phyloP scores from a whole-genome alignment of 2,888 invertebrate genomes.

The Zhuqinia jingwanae region DNA sequence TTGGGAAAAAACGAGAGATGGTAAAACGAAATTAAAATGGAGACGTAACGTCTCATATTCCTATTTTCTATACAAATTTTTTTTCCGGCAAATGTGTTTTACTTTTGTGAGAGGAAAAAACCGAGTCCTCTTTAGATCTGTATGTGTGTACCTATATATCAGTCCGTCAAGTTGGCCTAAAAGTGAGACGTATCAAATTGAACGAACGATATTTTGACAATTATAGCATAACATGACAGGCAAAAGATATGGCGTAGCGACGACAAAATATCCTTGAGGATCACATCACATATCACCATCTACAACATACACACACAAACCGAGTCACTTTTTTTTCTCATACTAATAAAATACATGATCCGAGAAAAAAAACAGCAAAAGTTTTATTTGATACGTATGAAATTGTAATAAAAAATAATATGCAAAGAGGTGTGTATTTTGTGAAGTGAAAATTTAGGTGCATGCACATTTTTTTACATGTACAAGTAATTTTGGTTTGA shows the following conservation, averaged over 20 bases:
- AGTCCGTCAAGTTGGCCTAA: conserved; percentile 18
- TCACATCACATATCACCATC: conserved; percentile 11
- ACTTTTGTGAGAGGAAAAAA: too few species aligned
- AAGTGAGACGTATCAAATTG: conserved; percentile 53
- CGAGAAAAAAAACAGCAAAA: neutral
- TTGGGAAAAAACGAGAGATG: too few species aligned
- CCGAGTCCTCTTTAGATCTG: neutral
- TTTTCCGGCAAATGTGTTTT: too few species aligned
- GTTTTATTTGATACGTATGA: conserved; percentile 3
- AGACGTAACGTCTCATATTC: too few species aligned
- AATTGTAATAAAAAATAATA: conserved; percentile 8
- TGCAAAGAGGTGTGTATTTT: neutral
- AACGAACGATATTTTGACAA: conserved; percentile 47
- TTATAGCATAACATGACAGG: conserved; percentile 47
- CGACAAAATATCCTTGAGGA: conserved; percentile 1
- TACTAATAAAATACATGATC: neutral
- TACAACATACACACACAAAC: neutral
- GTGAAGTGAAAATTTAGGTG: neutral
- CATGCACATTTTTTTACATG: neutral
- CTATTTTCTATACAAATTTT: too few species aligned
- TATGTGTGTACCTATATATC: neutral
- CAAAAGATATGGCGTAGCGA: conserved; percentile 23
- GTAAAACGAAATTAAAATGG: too few species aligned
- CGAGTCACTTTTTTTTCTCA: neutral
- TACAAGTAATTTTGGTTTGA: neutral